Conservation (phyloP, 2,888 invertebrate species). For the Agonopterix arenella region DNA sequence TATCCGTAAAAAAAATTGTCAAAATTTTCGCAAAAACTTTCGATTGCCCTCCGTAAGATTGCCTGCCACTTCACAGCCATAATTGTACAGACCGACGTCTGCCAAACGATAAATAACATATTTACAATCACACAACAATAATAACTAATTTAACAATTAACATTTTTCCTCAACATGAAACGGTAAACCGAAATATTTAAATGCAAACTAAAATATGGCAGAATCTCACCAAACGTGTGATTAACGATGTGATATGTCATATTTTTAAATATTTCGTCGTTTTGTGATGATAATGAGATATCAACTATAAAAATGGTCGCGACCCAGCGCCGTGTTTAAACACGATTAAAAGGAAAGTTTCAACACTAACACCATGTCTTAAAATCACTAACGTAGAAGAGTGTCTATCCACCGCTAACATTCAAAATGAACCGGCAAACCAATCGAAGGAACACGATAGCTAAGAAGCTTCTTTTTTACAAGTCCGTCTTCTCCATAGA, state of each 20-base stretch:
- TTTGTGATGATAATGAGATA: background rate
- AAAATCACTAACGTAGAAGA: conserved; percentile 3
- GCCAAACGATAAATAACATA: conserved; percentile 16
- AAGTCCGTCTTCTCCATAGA: conserved; percentile 2
- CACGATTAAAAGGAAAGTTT: background rate
- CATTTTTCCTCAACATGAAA: background rate
- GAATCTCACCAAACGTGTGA: conserved; percentile 1
- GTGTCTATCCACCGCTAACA: background rate
- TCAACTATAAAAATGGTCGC: conserved; percentile 8
- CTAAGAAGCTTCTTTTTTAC: conserved; percentile 8
- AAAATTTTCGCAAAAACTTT: background rate
- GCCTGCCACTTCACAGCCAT: conserved; percentile 38
- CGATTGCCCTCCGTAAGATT: conserved; percentile 4
- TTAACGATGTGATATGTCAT: conserved; percentile 17
- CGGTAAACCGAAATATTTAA: conserved; percentile 23
- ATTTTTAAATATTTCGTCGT: background rate
- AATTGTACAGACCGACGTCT: conserved; percentile 22
- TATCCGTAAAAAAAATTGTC: conserved; percentile 10
- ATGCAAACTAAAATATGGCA: conserved; percentile 37
- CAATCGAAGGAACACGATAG: conserved; percentile 14
- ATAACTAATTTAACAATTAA: conserved; percentile 1
- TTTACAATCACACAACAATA: conserved; percentile 11
- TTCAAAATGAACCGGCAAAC: conserved; percentile 1
- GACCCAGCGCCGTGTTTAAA: conserved; percentile 12
- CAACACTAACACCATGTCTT: conserved; percentile 10